Conservation (phyloP, 2,888 invertebrate species). For the Andrena flavipes region DNA sequence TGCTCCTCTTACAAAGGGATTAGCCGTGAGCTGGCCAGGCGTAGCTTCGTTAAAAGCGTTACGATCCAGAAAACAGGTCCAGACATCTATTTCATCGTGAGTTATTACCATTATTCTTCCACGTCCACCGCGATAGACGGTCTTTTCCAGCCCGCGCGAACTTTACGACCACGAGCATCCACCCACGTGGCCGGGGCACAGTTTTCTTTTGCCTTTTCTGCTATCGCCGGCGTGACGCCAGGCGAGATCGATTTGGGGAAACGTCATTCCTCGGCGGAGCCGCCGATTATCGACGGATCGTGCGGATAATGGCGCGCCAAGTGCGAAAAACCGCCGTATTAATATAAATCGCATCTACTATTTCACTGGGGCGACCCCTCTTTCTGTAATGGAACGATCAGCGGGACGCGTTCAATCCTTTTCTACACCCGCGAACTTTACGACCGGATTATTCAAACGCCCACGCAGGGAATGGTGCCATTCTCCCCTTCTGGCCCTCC, state of each 20-base stretch:
- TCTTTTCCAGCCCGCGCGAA: constrained; percentile 25
- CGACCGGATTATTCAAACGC: constrained; percentile 62
- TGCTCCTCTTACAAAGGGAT: background rate
- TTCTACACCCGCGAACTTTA: constrained; percentile 61
- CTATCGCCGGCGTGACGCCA: background rate
- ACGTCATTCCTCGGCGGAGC: background rate
- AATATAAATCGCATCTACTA: constrained; percentile 35
- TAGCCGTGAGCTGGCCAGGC: background rate
- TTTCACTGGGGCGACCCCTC: constrained; percentile 8
- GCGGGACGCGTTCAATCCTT: constrained; percentile 43
- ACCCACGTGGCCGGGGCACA: constrained; percentile 38
- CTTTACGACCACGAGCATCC: constrained; percentile 48
- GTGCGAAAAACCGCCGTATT: constrained; percentile 31
- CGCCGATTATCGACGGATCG: background rate
- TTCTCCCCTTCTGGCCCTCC: constrained; percentile 25
- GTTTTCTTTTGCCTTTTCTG: constrained; percentile 21
- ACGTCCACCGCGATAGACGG: constrained; percentile 5
- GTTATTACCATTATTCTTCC: constrained; percentile 47
- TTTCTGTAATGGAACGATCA: constrained; percentile 54
- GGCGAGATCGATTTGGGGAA: constrained; percentile 24
- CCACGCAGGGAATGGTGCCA: constrained; percentile 34
- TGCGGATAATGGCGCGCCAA: background rate
- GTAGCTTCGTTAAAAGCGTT: background rate
- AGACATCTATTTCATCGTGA: constrained; percentile 31
- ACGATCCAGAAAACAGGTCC: constrained; percentile 22